Percentiles rank a stretch among this genome's conserved stretches.
These are phyloP conservation scores for Drosophila leonis DNA, from an alignment of 2,888 invertebrate species.

Conservation along the genomic window DNA sequence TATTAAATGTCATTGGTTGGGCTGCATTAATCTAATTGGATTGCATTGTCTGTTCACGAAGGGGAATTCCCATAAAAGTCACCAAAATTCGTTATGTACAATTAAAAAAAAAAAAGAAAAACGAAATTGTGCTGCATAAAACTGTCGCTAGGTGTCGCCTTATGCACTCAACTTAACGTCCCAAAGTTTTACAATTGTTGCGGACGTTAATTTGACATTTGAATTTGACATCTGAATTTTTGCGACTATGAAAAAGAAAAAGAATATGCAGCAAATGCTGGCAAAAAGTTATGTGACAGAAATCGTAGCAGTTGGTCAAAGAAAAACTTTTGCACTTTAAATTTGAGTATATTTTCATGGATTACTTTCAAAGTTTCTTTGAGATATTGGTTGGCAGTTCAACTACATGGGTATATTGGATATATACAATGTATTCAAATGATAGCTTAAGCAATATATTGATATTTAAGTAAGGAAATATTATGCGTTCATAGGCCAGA, in stretches of 20 bases:
- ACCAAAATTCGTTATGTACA: neutral
- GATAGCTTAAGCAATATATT: neutral
- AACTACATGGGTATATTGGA: neutral
- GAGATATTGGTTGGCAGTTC: neutral
- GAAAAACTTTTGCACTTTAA: slow-evolving; percentile 38
- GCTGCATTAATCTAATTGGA: slow-evolving; percentile 74
- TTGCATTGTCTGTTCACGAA: slow-evolving; percentile 32
- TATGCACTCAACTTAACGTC: slow-evolving; percentile 32
- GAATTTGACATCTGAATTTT: slow-evolving; percentile 52
- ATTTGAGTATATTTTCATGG: slow-evolving; percentile 24
- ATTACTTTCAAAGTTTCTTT: neutral
- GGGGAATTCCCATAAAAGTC: neutral
- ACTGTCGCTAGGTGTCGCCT: slow-evolving; percentile 43
- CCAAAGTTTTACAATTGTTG: slow-evolving; percentile 53
- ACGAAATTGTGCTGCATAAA: slow-evolving; percentile 17
- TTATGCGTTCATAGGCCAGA: too few relatives aligned
- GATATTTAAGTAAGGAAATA: neutral
- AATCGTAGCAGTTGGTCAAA: slow-evolving; percentile 37
- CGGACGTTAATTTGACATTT: slow-evolving; percentile 69
- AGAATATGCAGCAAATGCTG: slow-evolving; percentile 11
- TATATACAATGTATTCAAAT: neutral
- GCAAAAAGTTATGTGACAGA: slow-evolving; percentile 52
- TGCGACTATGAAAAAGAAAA: slow-evolving; percentile 20
- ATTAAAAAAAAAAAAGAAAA: too few relatives aligned
- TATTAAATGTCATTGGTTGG: slow-evolving; percentile 61